These are phyloP conservation scores for Hylaea fasciaria DNA, from an alignment of 2,888 invertebrate genomes.

Conservation along the genomic window DNA sequence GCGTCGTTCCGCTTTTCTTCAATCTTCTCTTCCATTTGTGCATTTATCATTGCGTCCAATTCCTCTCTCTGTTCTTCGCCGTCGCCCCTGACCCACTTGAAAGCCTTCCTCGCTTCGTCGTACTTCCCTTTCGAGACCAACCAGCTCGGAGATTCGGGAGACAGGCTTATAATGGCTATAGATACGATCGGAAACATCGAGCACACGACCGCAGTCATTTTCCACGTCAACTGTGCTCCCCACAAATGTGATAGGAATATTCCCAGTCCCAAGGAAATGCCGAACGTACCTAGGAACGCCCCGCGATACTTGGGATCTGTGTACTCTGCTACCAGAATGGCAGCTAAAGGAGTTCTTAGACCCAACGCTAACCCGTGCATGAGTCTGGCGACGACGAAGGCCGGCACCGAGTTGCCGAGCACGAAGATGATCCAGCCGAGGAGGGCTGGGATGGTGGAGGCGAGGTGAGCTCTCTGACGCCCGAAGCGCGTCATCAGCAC, in stretches of 20 bases:
- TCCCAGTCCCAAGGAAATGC: conserved; percentile 86
- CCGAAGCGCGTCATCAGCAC: conserved; percentile 85
- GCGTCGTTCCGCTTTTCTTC: conserved; percentile 55
- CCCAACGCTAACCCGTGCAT: conserved; percentile 83
- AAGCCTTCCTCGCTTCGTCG: conserved; percentile 84
- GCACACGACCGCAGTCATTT: conserved; percentile 83
- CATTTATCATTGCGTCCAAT: conserved; percentile 71
- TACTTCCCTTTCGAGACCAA: conserved; percentile 85
- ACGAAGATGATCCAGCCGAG: conserved; percentile 79
- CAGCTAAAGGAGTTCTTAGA: conserved; percentile 80
- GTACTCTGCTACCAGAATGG: conserved; percentile 85
- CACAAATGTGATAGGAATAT: conserved; percentile 87
- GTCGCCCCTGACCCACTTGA: conserved; percentile 85
- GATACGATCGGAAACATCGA: conserved; percentile 78
- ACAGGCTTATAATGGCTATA: conserved; percentile 75
- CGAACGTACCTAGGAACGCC: conserved; percentile 86
- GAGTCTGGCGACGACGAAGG: conserved; percentile 73
- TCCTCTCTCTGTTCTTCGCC: conserved; percentile 74
- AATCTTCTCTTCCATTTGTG: conserved; percentile 65
- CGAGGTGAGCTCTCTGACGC: conserved; percentile 82
- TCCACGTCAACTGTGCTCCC: conserved; percentile 87
- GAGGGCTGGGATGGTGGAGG: conserved; percentile 78
- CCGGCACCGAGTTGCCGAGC: conserved; percentile 70
- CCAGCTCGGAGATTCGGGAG: conserved; percentile 89
- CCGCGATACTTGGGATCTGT: conserved; percentile 87